Base-by-base conservation (phyloP, 2,888 invertebrate genomes). In the Diarsia mendica region DNA sequence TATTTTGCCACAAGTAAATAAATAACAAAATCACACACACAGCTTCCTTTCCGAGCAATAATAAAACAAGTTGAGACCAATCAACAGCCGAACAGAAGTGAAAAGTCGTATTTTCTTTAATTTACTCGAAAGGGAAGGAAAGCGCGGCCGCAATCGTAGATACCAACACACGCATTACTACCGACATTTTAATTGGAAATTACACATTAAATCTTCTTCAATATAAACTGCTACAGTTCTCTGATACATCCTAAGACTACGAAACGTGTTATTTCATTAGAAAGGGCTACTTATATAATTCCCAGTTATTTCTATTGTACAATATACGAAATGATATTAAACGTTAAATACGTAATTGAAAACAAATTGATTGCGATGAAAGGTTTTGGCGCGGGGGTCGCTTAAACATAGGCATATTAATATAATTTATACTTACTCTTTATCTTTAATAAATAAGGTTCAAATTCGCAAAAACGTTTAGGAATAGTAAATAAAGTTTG, bases 101-200 rank as follows among this genome's bases (percentile, higher is more conserved):
- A 77, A 76, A 84, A 69, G 85, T 69, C 39, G 69, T 67, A 67
- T 86, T 80, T 86, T 76, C 74, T 85, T 85, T 82, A 75, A 84
- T 74, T 81, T 53, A 81, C 75, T 82, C 20, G 49, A 79, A 75
- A 85, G 64, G 87, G 85, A 87, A 85, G 76, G 82, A 85, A 87
- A 87, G 85, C n/a, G 13, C 11, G 9, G n/a, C 9, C 15, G 53
- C 48, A 44, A 18, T 67, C 61, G 8, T 5, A 49, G 48, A 64
- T 55, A 70, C 67, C 33, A 44, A 60, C 73, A 63, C 18, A 77
- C 33, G 33, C 46, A 23, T 3, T 5, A n/a, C 46, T 18, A 13
- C 70, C 28, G 67, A 39, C 51, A 71, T 68, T 81, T 87, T 74
- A 82, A 77, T 74, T 77, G 49, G 55, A 75, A 70, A 85, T 76